Conservation (phyloP, 2,888 invertebrate genomes). For the Agrochola litura region DNA sequence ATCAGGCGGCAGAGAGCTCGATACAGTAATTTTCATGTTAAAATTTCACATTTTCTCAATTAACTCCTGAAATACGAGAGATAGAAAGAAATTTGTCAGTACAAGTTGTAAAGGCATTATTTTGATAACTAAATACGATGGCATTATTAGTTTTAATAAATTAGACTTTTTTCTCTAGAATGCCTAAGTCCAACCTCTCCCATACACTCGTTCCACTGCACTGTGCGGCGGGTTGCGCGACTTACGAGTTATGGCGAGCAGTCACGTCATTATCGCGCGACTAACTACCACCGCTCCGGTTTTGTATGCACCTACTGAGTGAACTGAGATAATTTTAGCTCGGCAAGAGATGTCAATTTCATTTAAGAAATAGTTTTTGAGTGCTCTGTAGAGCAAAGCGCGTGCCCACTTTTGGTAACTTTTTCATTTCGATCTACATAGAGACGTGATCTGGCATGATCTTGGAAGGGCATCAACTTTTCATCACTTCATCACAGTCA, state of each 20-base stretch:
- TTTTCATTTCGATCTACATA: background rate
- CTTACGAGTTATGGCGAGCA: constrained; percentile 6
- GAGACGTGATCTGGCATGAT: background rate
- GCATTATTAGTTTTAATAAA: no score
- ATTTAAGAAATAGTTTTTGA: background rate
- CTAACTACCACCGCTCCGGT: background rate
- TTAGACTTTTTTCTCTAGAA: no score
- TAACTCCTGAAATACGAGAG: no score
- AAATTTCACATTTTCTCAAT: no score
- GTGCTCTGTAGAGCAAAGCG: no score
- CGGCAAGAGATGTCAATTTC: background rate
- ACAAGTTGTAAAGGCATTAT: no score
- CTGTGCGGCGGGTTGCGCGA: background rate
- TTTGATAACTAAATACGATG: no score
- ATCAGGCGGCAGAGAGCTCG: no score
- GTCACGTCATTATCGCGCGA: constrained; percentile 18
- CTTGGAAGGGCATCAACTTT: background rate
- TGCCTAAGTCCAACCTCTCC: no score
- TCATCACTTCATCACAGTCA: background rate
- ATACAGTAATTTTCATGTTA: no score
- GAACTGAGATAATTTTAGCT: constrained; percentile 10
- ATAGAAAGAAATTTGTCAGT: no score
- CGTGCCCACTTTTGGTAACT: background rate
- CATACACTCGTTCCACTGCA: no score
- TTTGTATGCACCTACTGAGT: background rate